Evolutionary conservation across 2,113 vertebrate genomes (phyloP).

Genomic region (Myotis brandtii): DNA sequence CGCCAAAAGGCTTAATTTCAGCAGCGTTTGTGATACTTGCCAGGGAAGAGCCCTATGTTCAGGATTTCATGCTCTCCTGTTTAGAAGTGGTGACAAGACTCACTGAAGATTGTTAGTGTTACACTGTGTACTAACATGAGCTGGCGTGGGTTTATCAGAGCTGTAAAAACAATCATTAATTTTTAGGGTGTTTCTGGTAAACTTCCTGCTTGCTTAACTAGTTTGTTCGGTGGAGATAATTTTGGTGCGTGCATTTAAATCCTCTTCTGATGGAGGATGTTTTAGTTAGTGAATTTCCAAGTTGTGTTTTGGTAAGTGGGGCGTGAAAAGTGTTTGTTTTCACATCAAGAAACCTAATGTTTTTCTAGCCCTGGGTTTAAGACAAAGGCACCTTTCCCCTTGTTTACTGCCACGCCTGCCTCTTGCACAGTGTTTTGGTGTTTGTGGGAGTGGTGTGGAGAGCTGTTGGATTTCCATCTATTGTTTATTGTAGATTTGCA

Average conservation of each 20-base stretch:
- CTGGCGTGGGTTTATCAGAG: slow-evolving; percentile 16
- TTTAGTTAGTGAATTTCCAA: slow-evolving; percentile 70
- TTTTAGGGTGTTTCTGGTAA: slow-evolving; percentile 79
- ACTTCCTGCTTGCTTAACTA: slow-evolving; percentile 74
- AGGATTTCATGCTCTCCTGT: background rate
- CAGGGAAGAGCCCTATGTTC: background rate
- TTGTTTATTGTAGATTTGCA: background rate
- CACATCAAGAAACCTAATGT: slow-evolving; percentile 54
- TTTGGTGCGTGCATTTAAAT: slow-evolving; percentile 57
- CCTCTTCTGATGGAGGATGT: slow-evolving; percentile 60
- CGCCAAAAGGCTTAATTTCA: background rate
- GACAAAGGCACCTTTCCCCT: slow-evolving; percentile 34
- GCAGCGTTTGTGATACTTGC: background rate
- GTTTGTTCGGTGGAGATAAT: slow-evolving; percentile 69
- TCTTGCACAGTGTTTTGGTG: background rate
- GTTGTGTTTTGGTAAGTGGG: slow-evolving; percentile 59
- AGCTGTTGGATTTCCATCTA: background rate
- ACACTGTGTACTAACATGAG: slow-evolving; percentile 55
- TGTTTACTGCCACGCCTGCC: background rate
- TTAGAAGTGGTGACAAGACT: background rate
- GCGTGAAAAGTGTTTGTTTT: slow-evolving; percentile 58
- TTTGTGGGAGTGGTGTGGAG: background rate
- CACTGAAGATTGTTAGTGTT: background rate
- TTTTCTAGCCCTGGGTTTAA: slow-evolving; percentile 18
- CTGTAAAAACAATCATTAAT: slow-evolving; percentile 62